Conservation (phyloP, 2,797 vertebrate species). For the Karalla daura region DNA sequence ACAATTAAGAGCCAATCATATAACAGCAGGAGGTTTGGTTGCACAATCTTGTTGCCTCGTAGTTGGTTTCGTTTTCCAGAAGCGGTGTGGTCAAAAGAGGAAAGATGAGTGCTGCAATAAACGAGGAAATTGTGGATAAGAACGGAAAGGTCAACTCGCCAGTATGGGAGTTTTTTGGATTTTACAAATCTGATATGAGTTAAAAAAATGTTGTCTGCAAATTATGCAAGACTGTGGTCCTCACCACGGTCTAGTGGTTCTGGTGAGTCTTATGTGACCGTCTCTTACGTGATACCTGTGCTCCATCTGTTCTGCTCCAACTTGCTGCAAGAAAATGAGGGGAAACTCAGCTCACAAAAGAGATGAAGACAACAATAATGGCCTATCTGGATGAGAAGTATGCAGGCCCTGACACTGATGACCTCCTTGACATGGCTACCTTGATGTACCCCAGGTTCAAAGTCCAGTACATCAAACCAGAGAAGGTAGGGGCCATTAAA, state of each 20-base stretch:
- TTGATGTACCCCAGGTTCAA: background rate
- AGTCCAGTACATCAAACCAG: background rate
- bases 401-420: background rate
- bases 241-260: too few relatives aligned
- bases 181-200: too few relatives aligned
- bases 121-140: too few relatives aligned
- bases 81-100: too few relatives aligned
- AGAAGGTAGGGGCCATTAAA: background rate
- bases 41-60: too few relatives aligned
- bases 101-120: too few relatives aligned
- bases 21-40: background rate
- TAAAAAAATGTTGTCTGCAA: too few relatives aligned
- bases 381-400: background rate
- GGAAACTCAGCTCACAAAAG: background rate
- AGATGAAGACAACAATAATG: background rate
- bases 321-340: background rate
- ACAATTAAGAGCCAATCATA: too few relatives aligned
- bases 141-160: too few relatives aligned
- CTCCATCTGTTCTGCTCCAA: background rate
- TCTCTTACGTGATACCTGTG: background rate
- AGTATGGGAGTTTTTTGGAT: too few relatives aligned
- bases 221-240: too few relatives aligned
- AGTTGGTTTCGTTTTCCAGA: background rate
- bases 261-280: background rate
- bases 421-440: background rate